Conservation (phyloP, 2,113 vertebrate genomes). For the Ceyx melanurus region DNA sequence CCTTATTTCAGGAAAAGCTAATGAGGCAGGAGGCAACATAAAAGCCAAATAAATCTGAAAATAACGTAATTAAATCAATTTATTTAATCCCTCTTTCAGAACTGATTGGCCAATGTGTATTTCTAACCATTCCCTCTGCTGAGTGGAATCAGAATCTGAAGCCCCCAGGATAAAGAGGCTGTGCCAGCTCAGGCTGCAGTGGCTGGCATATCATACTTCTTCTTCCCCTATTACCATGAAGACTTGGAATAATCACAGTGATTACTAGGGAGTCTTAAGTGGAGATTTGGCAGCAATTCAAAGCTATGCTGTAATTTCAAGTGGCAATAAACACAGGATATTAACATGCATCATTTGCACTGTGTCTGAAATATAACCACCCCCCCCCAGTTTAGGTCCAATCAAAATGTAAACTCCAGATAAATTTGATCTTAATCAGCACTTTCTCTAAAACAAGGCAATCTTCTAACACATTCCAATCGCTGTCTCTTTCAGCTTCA, state of each 20-base stretch:
- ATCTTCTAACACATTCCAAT: slow-evolving; percentile 24
- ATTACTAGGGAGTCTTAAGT: slow-evolving; percentile 55
- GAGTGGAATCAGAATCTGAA: neutral
- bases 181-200: neutral
- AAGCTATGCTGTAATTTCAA: slow-evolving; percentile 52
- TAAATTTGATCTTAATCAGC: slow-evolving; percentile 60
- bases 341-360: slow-evolving; percentile 51
- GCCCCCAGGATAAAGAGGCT: neutral
- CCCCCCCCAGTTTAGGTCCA: slow-evolving; percentile 25
- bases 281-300: slow-evolving; percentile 53
- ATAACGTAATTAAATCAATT: neutral
- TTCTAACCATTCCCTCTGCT: neutral
- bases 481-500: neutral
- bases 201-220: neutral
- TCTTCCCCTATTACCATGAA: slow-evolving; percentile 21
- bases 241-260: slow-evolving; percentile 49
- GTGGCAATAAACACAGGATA: slow-evolving; percentile 56
- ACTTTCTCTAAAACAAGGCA: slow-evolving; percentile 42
- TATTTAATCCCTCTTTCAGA: slow-evolving; percentile 19
- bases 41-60: slow-evolving; percentile 23
- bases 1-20: neutral
- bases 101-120: neutral
- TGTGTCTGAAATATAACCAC: slow-evolving; percentile 26
- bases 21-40: neutral
- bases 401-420: slow-evolving; percentile 52